A percentile compares a stretch with the other conserved stretches of the same genome.
phyloP scores from a whole-genome alignment of 2,113 vertebrate species.

The Protobothrops flavoviridis region DNA sequence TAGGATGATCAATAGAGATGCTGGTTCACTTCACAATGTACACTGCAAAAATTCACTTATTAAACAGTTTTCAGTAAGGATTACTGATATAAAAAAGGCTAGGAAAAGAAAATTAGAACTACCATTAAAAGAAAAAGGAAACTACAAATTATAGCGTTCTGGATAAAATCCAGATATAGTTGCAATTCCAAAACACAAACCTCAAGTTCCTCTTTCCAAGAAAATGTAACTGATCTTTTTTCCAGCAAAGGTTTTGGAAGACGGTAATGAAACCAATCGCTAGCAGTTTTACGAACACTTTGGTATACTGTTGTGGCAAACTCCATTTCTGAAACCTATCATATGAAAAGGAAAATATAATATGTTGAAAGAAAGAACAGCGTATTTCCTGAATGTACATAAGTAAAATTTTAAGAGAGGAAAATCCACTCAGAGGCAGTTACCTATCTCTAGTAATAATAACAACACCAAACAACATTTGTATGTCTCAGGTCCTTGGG shows the following conservation, averaged over 20 bases:
- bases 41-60: not conserved
- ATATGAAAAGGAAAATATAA: not conserved
- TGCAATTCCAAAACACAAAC: slow-evolving; percentile 43
- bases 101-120: not conserved
- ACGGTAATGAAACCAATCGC: slow-evolving; percentile 31
- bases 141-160: not conserved
- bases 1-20: not conserved
- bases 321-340: slow-evolving; percentile 25
- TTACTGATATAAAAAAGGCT: not conserved
- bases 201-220: accelerated
- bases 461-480: not conserved
- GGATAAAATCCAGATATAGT: not conserved
- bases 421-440: not conserved
- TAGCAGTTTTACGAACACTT: not conserved
- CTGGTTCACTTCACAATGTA: not conserved
- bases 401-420: not conserved
- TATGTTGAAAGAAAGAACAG: slow-evolving; percentile 9
- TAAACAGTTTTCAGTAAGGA: not conserved
- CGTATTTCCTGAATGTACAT: accelerated
- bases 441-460: not conserved
- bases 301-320: accelerated
- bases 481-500: not conserved
- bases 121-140: not conserved
- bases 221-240: accelerated
- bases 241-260: slow-evolving; percentile 1